Evolutionary conservation across 2,113 vertebrate species (phyloP), one percentile per base, ranked within the genome.

Genomic region (Genyomyrus donnyi): DNA sequence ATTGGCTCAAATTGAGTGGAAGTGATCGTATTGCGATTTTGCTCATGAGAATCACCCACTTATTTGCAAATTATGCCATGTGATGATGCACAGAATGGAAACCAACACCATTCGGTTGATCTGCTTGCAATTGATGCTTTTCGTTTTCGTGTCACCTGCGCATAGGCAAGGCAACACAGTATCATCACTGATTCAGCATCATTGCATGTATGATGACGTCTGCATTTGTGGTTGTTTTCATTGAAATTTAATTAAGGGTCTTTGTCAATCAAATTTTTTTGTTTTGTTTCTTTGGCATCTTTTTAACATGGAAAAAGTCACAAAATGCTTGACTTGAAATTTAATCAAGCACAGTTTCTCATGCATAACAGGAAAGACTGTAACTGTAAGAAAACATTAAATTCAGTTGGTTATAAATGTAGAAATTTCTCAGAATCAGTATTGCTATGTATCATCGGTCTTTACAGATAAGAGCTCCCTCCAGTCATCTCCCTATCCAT

Each of bases 201-300:
- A 80, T 7, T 42, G 6, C 31, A 19, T 42, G 13, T 80, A 7
- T 42, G 35, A 19, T 19, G 35, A 21, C 17, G 74, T 42, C 19
- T 39, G 70, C 4, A 77, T 77, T 39, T 19, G 4, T 42, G 74
- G 13, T 80, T 39, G 74, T 19, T 42, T 80, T 80, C 35, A 42
- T 42, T 80, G 74, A 42, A 80, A 42, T 80, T 80, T 80, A 80
- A 80, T 80, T 35, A 80, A 80, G 74, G n/a, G 3, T 42, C 15
- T 80, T 39, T 80, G 74, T 39, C 74, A 80, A 80, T 80, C 74
- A 80, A 42, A 80, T 80, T 77, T n/a, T n/a, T n/a, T n/a, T n/a
- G n/a, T n/a, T n/a, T n/a, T n/a, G n/a, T 39, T 42, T 39, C 13
- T 42, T 42, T 80, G 74, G 5, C 74, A 80, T 42, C 35, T 42